Percentiles rank a stretch among this genome's conserved stretches.
Evolutionary conservation across 1,140 invertebrate genomes (phyloP).

Genomic region (Nasonia vitripennis): DNA sequence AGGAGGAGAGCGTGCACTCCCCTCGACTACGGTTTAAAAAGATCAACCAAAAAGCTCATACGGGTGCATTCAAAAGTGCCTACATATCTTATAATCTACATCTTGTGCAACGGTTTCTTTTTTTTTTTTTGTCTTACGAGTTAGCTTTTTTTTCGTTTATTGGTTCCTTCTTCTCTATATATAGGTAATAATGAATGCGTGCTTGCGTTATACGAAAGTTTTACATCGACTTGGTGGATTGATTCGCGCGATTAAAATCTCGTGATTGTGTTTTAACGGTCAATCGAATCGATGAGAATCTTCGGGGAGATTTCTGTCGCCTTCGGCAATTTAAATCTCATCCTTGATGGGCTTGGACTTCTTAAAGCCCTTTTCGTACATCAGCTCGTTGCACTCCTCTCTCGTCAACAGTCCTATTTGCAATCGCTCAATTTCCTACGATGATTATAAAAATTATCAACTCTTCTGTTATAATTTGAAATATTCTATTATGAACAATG

Average conservation of each 20-base stretch:
- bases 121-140: slow-evolving; percentile 14
- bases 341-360: slow-evolving; percentile 65
- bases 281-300: slow-evolving; percentile 49
- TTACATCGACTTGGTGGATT: slow-evolving; percentile 33
- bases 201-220: neutral
- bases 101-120: slow-evolving; percentile 43
- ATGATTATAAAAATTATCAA: neutral
- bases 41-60: slow-evolving; percentile 36
- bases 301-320: slow-evolving; percentile 48
- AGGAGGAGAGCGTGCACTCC: slow-evolving; percentile 42
- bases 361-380: slow-evolving; percentile 80
- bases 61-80: slow-evolving; percentile 44
- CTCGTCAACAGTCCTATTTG: slow-evolving; percentile 77
- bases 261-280: neutral
- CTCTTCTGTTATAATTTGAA: neutral
- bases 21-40: slow-evolving; percentile 51
- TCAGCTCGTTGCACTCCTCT: slow-evolving; percentile 82
- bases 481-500: neutral
- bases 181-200: neutral
- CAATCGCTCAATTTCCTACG: slow-evolving; percentile 79
- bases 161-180: slow-evolving; percentile 1
- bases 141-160: neutral
- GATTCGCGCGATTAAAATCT: neutral
- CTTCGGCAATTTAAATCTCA: slow-evolving; percentile 63
- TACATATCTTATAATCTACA: slow-evolving; percentile 47